phyloP scores from a whole-genome alignment of 2,888 invertebrate species.

The Eristalis tenax region DNA sequence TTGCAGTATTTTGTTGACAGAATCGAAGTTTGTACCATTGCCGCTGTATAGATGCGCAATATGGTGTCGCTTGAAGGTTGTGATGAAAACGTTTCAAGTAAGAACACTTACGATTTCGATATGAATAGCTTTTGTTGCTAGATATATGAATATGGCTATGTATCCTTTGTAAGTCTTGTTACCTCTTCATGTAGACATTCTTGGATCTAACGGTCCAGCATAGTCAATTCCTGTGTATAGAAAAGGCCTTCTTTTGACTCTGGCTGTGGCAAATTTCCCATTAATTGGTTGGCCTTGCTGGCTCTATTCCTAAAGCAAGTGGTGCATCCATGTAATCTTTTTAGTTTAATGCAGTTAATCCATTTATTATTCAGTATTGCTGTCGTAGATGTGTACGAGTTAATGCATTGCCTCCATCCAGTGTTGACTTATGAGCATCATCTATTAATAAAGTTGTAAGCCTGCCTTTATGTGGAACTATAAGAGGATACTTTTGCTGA shows the following conservation, averaged over 20 bases:
- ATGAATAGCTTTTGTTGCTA: conserved; percentile 13
- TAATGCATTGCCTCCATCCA: not conserved
- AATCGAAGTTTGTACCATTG: no score
- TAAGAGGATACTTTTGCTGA: not conserved
- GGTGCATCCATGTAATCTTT: not conserved
- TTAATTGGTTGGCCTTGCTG: not conserved
- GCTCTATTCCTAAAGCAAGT: not conserved
- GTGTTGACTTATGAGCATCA: not conserved
- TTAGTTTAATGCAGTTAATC: not conserved
- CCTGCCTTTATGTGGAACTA: not conserved
- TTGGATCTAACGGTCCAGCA: conserved; percentile 7
- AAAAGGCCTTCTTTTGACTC: not conserved
- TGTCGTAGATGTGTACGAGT: not conserved
- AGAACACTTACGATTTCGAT: conserved; percentile 12
- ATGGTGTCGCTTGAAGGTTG: no score
- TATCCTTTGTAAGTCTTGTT: no score
- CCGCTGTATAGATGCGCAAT: no score
- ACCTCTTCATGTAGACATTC: not conserved
- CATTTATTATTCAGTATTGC: not conserved
- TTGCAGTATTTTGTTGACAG: no score
- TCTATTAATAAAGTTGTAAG: not conserved
- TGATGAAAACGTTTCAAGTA: no score
- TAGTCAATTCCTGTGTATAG: conserved; percentile 11
- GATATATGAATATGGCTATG: no score
- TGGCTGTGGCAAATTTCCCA: not conserved